A percentile compares a stretch with the other conserved stretches of the same genome.
Evolutionary conservation across 2,797 vertebrate genomes (phyloP).

Genomic region (Hipposideros larvatus): DNA sequence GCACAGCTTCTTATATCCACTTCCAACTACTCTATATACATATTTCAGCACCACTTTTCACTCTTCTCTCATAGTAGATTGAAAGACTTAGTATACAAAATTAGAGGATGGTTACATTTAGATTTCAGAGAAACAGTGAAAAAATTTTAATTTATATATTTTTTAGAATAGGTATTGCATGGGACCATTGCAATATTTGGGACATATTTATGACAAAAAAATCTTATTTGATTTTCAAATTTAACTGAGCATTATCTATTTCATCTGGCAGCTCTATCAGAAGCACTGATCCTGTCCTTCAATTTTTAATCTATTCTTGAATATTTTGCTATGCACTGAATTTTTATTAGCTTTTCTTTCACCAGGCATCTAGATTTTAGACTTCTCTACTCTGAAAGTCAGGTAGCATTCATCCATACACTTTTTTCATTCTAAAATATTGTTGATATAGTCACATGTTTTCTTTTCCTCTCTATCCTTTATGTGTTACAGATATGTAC

Average conservation of each 20-base stretch:
- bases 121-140: neutral
- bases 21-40: neutral
- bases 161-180: neutral
- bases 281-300: neutral
- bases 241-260: neutral
- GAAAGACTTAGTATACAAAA: neutral
- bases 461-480: neutral
- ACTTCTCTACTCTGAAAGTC: neutral
- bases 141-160: neutral
- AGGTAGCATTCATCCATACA: neutral
- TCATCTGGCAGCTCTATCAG: neutral
- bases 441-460: neutral
- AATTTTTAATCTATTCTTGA: neutral
- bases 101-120: neutral
- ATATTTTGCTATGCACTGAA: neutral
- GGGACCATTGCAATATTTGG: neutral
- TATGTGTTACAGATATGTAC: neutral
- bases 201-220: neutral
- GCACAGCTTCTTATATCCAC: neutral
- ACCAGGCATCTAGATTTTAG: neutral
- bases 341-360: neutral
- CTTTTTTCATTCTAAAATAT: neutral
- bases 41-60: neutral
- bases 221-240: constrained; percentile 15
- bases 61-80: neutral